A percentile compares a stretch with the other conserved stretches of the same genome.
phyloP scores from a whole-genome alignment of 30 jellyfish, hydroid and myxozoan species.

The Pseudorhiza aurosa region DNA sequence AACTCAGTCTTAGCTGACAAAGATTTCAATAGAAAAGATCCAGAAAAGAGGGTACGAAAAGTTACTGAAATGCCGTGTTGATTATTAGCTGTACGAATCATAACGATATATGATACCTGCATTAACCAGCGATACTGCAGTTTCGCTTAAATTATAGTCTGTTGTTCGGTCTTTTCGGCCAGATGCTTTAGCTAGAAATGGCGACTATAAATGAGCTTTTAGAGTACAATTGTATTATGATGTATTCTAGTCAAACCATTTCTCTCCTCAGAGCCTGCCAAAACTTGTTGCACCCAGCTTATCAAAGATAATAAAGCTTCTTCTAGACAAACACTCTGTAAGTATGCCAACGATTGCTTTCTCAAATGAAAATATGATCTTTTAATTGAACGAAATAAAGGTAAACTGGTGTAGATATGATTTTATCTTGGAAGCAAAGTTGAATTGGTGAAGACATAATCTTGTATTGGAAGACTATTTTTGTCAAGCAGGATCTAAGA shows the following conservation, averaged over 20 bases:
- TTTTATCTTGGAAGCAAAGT: too few relatives aligned
- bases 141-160: too few relatives aligned
- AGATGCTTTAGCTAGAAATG: too few relatives aligned
- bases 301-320: conserved; percentile 53
- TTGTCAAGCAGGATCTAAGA: too few relatives aligned
- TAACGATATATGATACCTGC: neutral
- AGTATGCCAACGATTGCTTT: neutral
- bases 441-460: too few relatives aligned
- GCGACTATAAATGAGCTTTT: too few relatives aligned
- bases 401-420: too few relatives aligned
- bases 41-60: conserved; percentile 3
- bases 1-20: conserved; percentile 30
- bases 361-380: neutral
- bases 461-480: too few relatives aligned
- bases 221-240: too few relatives aligned
- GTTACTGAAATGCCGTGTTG: neutral
- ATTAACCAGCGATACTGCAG: neutral
- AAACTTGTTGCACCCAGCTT: conserved; percentile 42
- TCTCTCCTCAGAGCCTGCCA: conserved; percentile 28
- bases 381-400: neutral
- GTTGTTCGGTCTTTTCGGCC: too few relatives aligned
- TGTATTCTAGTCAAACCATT: too few relatives aligned
- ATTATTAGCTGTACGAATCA: neutral
- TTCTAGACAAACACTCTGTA: conserved; percentile 69
- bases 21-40: conserved; percentile 8